Base-by-base conservation (phyloP, 2,113 vertebrate species). In the Genyomyrus donnyi region DNA sequence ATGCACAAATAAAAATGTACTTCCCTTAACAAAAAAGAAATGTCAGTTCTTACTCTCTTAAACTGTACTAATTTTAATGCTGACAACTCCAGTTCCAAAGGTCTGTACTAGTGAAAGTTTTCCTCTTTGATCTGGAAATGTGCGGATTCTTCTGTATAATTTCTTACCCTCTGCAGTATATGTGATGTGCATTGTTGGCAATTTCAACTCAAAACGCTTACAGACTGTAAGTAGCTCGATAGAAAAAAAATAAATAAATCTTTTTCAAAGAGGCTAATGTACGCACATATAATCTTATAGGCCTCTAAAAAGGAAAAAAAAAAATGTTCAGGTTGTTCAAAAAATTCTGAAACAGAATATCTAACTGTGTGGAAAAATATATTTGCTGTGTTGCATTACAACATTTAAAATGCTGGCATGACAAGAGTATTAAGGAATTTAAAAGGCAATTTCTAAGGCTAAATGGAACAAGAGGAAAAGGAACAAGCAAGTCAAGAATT, bases 401-500 rank as follows among this genome's bases (percentile, higher is more conserved):
- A 80, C 88, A 84, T 89, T 89, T 85, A 19, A 85, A 89, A 89
- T 89, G 52, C 77, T 15, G 3, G 50, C 31, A 80, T 89, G 89
- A 89, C 88, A 84, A 84, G 88, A 83, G 35, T 49, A 89, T 89
- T 89, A 85, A 89, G 42, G 80, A 89, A 85, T 85, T 85, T 89
- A 85, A 85, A 85, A 53, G 58, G 50, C 77, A 58, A 56, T 89
- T 89, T 85, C 52, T 58, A 46, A 50, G 31, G 39, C 31, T 49
- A 62, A 58, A 85, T 58, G 39, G 52, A 39, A 58, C 84, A 15
- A 24, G 77, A 84, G 77, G 74, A 53, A 45, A 46, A 45, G 19
- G 42, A 46, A 45, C 27, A 50, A 77, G 48, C 27, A 35, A 70
- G 13, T 89, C 80, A 48, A 31, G 70, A 83, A 46, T 88, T 88